Base-by-base conservation (phyloP, 2,888 invertebrate species). In the Cosmorhoe ocellata region DNA sequence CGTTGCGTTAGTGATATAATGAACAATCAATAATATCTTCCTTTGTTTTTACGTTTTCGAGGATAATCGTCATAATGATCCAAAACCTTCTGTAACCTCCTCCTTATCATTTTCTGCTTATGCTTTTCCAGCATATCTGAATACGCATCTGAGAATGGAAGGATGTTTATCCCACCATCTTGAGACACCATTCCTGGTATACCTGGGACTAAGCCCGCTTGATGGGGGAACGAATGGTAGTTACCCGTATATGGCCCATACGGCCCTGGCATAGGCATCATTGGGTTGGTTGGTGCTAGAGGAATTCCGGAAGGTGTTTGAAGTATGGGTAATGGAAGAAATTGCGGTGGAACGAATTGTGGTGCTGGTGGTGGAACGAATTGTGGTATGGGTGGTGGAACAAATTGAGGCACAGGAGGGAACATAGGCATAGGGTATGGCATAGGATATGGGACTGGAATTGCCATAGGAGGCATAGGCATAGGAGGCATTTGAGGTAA, bases 91-190 rank as follows among this genome's bases (percentile, higher is more conserved):
- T 67, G 60, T 2, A 85, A 56, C 9, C 71, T 72, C 51, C 61
- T 77, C 30, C 76, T 72, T 12, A 85, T 65, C 61, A 74, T 69
- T 56, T 75, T 81, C 12, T 79, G 76, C 41, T 81, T 85, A 43
- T 81, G 79, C 38, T 71, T 78, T 40, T 85, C 82, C 4, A 86
- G 48, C 37, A 86, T 48, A 49, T 88, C 82, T 0, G 86, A 64
- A 50, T 86, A 88, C 0, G 59, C 81, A 38, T 88, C 88, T 0
- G 88, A 81, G 58, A 88, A 88, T 1, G 89, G 88, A 40, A 89
- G 56, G 9, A 90, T 74, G 36, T 88, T 89, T 6, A 90, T 79
- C 0, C 84, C 88, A 1, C 85, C 84, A 46, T 81, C 81, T 0
- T 56, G 56, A 1, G 79, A 68, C 0, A 85, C 81, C 1, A 87